A percentile compares a stretch with the other conserved stretches of the same genome.
These are phyloP conservation scores for Eriosoma lanigerum DNA, from an alignment of 1,140 invertebrate species.

Conservation along the genomic window DNA sequence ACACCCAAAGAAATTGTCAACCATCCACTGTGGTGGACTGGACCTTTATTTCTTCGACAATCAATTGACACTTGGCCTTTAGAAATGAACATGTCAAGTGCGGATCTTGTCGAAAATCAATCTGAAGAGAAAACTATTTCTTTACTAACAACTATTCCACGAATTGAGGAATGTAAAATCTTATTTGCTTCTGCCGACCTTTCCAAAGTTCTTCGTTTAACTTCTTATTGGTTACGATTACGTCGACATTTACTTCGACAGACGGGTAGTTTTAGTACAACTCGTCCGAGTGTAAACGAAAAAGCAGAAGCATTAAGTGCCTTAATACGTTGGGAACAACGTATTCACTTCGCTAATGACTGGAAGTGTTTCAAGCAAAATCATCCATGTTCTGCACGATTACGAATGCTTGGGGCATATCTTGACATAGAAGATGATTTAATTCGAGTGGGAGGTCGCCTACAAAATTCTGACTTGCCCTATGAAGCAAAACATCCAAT, in stretches of 20 bases:
- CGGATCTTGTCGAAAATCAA: background rate
- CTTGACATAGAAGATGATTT: constrained; percentile 52
- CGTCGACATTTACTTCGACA: background rate
- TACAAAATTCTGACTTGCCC: constrained; percentile 55
- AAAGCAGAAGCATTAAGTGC: background rate
- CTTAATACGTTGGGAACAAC: background rate
- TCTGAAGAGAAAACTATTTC: background rate
- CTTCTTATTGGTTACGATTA: constrained; percentile 14
- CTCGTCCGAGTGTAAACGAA: background rate
- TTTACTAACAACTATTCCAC: background rate
- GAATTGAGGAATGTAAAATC: background rate
- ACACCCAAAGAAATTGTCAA: constrained; percentile 29
- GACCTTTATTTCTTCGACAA: constrained; percentile 14
- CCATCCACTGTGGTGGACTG: constrained; percentile 52
- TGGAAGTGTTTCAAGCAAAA: background rate
- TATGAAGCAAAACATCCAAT: constrained; percentile 59
- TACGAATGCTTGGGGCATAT: background rate
- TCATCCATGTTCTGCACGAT: background rate
- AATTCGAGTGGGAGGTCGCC: constrained; percentile 58
- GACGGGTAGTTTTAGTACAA: background rate
- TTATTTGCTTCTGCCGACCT: background rate
- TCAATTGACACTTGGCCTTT: background rate
- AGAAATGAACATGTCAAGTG: no score
- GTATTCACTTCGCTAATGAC: background rate
- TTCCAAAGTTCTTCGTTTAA: background rate